A percentile compares a stretch with the other conserved stretches of the same genome.
phyloP scores from a whole-genome alignment of 2,113 vertebrate species.

The Actenoides lindsayi region DNA sequence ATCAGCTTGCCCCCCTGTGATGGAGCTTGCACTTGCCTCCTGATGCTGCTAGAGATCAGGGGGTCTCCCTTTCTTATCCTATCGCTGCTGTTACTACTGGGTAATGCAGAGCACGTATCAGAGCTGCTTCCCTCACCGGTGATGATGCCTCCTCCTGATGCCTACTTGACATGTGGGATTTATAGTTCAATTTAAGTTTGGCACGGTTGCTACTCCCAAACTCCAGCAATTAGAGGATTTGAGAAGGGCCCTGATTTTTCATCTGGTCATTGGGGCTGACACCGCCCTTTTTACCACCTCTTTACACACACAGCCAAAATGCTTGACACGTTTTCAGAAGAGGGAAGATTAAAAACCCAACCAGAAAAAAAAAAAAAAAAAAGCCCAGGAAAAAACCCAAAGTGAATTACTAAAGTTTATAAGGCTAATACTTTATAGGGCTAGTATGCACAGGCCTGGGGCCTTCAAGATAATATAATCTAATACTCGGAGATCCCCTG shows the following conservation, averaged over 20 bases:
- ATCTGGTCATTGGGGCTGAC: constrained; percentile 31
- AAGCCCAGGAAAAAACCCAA: neutral
- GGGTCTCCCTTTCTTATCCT: neutral
- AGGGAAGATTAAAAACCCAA: constrained; percentile 53
- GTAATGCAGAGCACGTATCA: neutral
- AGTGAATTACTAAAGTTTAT: constrained; percentile 37
- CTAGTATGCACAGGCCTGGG: constrained; percentile 63
- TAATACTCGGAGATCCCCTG: constrained; percentile 70
- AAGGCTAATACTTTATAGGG: constrained; percentile 54
- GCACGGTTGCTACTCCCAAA: neutral
- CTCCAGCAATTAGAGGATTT: constrained; percentile 3
- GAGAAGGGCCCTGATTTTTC: constrained; percentile 2
- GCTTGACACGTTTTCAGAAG: constrained; percentile 10
- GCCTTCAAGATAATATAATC: constrained; percentile 72
- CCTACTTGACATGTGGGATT: neutral
- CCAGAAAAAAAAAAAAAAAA: neutral
- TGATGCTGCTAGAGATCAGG: neutral
- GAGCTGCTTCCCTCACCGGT: neutral
- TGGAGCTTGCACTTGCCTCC: neutral
- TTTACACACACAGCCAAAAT: constrained; percentile 3
- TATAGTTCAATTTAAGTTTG: neutral
- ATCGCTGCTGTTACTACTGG: neutral
- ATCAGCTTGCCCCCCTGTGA: neutral
- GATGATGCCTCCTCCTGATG: neutral
- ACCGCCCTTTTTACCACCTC: neutral